Conservation (phyloP, 2,888 invertebrate species). For the Hyppa rectilinea region DNA sequence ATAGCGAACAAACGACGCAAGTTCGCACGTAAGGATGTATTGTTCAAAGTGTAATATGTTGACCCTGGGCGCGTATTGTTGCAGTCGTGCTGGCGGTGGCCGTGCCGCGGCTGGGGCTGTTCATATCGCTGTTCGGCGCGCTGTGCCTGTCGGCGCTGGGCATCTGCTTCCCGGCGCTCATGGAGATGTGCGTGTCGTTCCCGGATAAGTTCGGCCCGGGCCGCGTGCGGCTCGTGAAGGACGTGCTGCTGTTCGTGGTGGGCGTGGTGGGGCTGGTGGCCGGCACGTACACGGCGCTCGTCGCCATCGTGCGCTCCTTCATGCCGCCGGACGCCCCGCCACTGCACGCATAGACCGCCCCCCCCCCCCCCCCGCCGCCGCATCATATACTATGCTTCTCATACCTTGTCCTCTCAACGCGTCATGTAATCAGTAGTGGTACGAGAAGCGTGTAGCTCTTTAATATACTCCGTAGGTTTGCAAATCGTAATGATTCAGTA, state of each 20-base stretch:
- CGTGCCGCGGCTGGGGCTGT: slow-evolving; percentile 95
- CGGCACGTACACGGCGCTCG: slow-evolving; percentile 92
- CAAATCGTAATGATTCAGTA: slow-evolving; percentile 5
- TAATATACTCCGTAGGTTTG: background rate
- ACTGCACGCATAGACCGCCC: slow-evolving; percentile 7
- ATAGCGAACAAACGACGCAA: background rate
- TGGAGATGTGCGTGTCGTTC: slow-evolving; percentile 89
- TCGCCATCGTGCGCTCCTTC: slow-evolving; percentile 89
- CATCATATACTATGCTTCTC: slow-evolving; percentile 10
- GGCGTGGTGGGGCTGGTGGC: slow-evolving; percentile 92
- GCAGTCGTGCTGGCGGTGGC: slow-evolving; percentile 94
- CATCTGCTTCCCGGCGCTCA: slow-evolving; percentile 95
- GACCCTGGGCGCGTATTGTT: slow-evolving; percentile 59
- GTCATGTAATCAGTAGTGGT: slow-evolving; percentile 2
- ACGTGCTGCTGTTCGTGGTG: slow-evolving; percentile 90
- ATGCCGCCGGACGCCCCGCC: slow-evolving; percentile 40
- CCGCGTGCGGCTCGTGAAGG: slow-evolving; percentile 81
- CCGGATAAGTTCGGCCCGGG: slow-evolving; percentile 89
- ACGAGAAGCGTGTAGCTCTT: background rate
- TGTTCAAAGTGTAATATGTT: background rate
- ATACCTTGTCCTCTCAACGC: slow-evolving; percentile 10
- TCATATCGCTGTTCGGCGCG: slow-evolving; percentile 96
- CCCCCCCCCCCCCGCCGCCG: background rate
- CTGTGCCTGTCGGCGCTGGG: slow-evolving; percentile 96
- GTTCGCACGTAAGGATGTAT: too few relatives aligned